Base-by-base conservation (phyloP, 2,888 invertebrate genomes). In the Acrocera orbiculus region DNA sequence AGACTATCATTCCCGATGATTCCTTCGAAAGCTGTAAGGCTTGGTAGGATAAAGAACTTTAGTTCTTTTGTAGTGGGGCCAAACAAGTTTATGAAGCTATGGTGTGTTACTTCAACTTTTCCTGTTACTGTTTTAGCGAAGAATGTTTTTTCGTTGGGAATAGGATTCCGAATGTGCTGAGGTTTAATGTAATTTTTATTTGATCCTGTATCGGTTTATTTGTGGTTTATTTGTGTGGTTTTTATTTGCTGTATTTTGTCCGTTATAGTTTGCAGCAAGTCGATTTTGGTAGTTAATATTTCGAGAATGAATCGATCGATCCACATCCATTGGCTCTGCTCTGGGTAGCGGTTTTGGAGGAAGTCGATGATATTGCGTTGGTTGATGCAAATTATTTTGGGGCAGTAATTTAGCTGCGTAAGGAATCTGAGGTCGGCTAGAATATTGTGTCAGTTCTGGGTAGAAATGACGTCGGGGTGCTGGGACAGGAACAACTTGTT, bases 311-410 rank as follows among this genome's bases (percentile, higher is more conserved):
- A 40, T 15, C 10, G 35, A 37, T 4, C 16, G 32, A 16, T 41
- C 38, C 2, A 41, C 20, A 4, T 43, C 40, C 35, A 41, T 39
- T 2, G 40, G 41, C 32, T 37, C 35, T 17, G 40, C 34, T 13
- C 22, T 26, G 20, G 32, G 40, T 19, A 29, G 25, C n/a, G 32
- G 39, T 28, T 42, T 40, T 17, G 29, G n/a, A 9, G 34, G 34
- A 4, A 36, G 27, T 15, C n/a, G 22, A 14, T 4, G 5, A 11
- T 10, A 27, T 2, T 31, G 7, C 2, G 20, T 15, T 14, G n/a
- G 14, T 5, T 17, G 22, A 22, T 20, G 31, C 2, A 2, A 13
- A n/a, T 11, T 22, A 8, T 30, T n/a, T n/a, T n/a, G n/a, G n/a
- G n/a, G n/a, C n/a, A n/a, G n/a, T n/a, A n/a, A n/a, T n/a, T n/a